A percentile compares a stretch with the other conserved stretches of the same genome.
Conservation (phyloP, 2,888 invertebrate genomes). For the Polydesmus complanatus region DNA sequence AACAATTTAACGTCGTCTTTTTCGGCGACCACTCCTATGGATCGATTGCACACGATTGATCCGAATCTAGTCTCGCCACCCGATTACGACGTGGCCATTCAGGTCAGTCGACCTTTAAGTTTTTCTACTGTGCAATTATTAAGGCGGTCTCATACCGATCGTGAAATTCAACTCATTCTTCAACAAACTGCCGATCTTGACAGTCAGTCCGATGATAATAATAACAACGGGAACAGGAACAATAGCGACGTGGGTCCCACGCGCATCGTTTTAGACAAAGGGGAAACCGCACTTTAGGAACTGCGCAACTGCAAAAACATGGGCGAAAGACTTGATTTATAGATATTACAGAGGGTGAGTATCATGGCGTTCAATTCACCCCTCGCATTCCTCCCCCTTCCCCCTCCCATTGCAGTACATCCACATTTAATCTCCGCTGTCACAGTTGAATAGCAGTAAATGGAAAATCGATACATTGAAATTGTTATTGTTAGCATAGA, state of each 20-base stretch:
- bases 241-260: not conserved
- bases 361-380: no score
- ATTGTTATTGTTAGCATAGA: no score
- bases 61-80: slow-evolving; percentile 42
- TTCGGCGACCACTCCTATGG: not conserved
- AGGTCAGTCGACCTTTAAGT: slow-evolving; percentile 31
- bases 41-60: no score
- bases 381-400: no score
- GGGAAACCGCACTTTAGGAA: slow-evolving; percentile 6
- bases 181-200: no score
- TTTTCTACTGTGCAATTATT: slow-evolving; percentile 25
- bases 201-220: not conserved
- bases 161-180: slow-evolving; percentile 27
- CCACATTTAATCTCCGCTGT: no score
- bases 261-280: not conserved
- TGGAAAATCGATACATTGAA: no score
- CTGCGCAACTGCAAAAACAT: not conserved
- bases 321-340: no score
- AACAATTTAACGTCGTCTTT: slow-evolving; percentile 9
- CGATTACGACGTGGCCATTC: slow-evolving; percentile 50
- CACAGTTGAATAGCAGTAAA: no score
- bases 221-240: not conserved
- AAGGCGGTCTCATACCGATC: slow-evolving; percentile 45
- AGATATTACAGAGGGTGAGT: no score
- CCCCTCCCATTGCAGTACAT: no score